Evolutionary conservation across 1,140 invertebrate species (phyloP), one percentile per base, ranked within the genome.

Genomic region (Mycetomoellerius zeteki): DNA sequence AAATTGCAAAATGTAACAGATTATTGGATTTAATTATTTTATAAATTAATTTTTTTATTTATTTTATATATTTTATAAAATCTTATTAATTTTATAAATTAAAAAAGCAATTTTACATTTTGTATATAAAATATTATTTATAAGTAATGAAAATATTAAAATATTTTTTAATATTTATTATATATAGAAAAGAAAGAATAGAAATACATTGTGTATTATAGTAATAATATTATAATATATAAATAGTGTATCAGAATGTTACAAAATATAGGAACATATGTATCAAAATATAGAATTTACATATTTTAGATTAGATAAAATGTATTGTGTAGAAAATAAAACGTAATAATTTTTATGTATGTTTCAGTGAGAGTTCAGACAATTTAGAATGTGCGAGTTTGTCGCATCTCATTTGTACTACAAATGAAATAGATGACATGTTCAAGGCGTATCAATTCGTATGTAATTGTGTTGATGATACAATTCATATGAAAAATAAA

Each of bases 231-330:
- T 62, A 12, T 1, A 60, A 14, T 60, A 27, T 14, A 62, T 21
- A n/a, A 43, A 43, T 62, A 62, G 5, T 64, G 1, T 64, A 64
- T 64, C 19, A 33, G 3, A 33, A 64, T 64, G 19, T 64, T 64
- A 64, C 27, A n/a, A 6, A 65, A 37, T 0, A 37, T 37, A 37
- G 3, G 16, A 47, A 43, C 14, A 67, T 21, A 43, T 67, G 21
- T n/a, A 65, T 64, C 16, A 67, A 67, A 67, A 67, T 47, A 19
- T n/a, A 19, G 47, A 50, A 54, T 54, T 54, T 54, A 54, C 24
- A 58, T 24, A 24, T 14, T 60, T 60, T 60, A 60, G 0, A 58
- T 58, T 58, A 58, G 16, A 52, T 52, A 19, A 21, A 56, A 56
- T 56, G n/a, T 56, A 21, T 60, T 60, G 5, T 30, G 0, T 60